phyloP scores from a whole-genome alignment of 1,140 invertebrate species.

The Hesperophylax magnus region DNA sequence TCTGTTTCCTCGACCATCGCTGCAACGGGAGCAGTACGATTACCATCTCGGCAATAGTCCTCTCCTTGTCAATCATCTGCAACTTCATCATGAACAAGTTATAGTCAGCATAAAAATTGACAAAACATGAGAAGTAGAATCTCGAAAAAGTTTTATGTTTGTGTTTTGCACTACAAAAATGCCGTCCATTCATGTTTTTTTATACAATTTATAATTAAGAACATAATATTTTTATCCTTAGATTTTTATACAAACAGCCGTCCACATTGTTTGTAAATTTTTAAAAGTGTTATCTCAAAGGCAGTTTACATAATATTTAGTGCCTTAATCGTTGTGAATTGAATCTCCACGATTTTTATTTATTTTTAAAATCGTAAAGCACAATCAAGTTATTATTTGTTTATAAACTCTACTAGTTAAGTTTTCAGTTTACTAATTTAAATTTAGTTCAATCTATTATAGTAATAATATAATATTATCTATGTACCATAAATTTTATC shows the following conservation, averaged over 20 bases:
- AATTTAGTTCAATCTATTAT: no score
- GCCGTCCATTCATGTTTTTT: neutral
- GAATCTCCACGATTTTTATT: neutral
- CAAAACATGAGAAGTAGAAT: neutral
- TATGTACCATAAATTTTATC: no score
- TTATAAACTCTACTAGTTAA: no score
- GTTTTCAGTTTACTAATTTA: no score
- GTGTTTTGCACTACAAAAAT: neutral
- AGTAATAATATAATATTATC: no score
- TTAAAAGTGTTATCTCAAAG: no score
- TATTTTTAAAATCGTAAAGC: no score
- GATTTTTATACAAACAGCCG: no score
- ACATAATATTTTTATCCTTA: neutral
- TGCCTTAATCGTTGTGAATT: neutral
- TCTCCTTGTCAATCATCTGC: neutral
- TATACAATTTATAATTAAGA: neutral
- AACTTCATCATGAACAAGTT: conserved; percentile 10
- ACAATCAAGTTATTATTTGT: no score
- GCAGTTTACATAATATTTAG: neutral
- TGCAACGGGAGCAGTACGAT: conserved; percentile 77
- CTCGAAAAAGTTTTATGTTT: neutral
- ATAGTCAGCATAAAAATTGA: neutral
- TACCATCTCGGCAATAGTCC: conserved; percentile 14
- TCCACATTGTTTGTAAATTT: no score
- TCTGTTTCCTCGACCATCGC: conserved; percentile 91